phyloP scores from a whole-genome alignment of 2,797 vertebrate genomes.

The Microchirus variegatus region DNA sequence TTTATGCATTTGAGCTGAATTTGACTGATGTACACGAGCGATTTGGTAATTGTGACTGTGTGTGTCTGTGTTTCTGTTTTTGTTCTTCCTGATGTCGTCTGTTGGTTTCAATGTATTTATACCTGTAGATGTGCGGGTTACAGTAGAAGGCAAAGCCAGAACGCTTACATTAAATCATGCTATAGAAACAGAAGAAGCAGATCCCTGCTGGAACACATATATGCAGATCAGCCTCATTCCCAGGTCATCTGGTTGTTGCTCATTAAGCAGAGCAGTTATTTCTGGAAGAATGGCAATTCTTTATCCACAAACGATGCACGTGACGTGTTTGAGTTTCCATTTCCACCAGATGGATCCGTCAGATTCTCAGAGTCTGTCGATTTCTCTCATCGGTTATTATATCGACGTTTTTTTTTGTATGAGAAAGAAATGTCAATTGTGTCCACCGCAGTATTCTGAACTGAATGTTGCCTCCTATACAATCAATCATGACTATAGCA shows the following conservation, averaged over 20 bases:
- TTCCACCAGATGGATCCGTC: slow-evolving; percentile 2
- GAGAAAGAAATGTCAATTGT: slow-evolving; percentile 8
- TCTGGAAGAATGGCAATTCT: slow-evolving; percentile 29
- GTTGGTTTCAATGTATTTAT: not conserved
- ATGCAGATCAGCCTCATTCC: slow-evolving; percentile 14
- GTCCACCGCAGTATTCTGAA: slow-evolving; percentile 25
- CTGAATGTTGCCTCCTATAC: slow-evolving; percentile 12
- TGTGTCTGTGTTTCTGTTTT: slow-evolving; percentile 25
- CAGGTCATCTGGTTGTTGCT: slow-evolving; percentile 38
- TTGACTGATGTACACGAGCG: slow-evolving; percentile 11
- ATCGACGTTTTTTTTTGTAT: slow-evolving; percentile 5
- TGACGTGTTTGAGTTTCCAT: slow-evolving; percentile 9
- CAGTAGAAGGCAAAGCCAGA: slow-evolving; percentile 2
- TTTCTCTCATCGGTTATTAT: not conserved
- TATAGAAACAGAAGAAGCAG: slow-evolving; percentile 5
- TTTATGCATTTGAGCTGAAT: slow-evolving; percentile 25
- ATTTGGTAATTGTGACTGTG: slow-evolving; percentile 3
- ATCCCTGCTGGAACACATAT: slow-evolving; percentile 16
- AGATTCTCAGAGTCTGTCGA: no score
- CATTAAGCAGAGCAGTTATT: slow-evolving; percentile 41
- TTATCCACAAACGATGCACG: slow-evolving; percentile 18
- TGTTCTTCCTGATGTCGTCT: slow-evolving; percentile 16
- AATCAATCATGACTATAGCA: slow-evolving; percentile 43
- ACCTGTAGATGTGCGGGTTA: not conserved
- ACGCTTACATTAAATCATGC: not conserved